Conservation (phyloP, 2,797 vertebrate species). For the Clamator glandarius region DNA sequence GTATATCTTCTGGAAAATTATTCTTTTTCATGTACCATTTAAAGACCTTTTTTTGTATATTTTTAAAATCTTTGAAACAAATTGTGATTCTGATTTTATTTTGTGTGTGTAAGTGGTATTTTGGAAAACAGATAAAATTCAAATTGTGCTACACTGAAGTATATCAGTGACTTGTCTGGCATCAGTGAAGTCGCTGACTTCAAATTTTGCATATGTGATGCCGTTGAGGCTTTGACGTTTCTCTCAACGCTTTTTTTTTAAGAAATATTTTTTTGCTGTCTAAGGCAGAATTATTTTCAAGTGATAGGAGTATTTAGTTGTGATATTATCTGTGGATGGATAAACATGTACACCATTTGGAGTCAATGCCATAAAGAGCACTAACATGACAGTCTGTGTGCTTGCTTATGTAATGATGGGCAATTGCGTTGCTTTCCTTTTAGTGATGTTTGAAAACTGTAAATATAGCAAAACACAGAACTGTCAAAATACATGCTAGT, state of each 20-base stretch:
- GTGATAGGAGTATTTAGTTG: background rate
- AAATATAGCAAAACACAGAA: slow-evolving; percentile 64
- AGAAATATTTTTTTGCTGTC: slow-evolving; percentile 18
- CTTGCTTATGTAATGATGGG: background rate
- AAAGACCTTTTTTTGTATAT: background rate
- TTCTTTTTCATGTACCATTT: too few species aligned
- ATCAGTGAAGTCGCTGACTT: background rate
- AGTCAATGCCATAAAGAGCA: background rate
- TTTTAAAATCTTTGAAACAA: background rate
- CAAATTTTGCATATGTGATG: background rate
- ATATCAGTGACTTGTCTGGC: background rate
- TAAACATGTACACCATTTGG: background rate
- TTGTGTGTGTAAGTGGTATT: background rate
- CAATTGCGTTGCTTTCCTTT: slow-evolving; percentile 24
- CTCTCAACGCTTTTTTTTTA: background rate
- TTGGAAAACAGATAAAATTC: background rate
- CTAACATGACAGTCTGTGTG: background rate
- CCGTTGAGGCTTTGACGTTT: slow-evolving; percentile 51
- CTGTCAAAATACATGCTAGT: slow-evolving; percentile 68
- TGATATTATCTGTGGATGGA: background rate
- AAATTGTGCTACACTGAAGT: background rate
- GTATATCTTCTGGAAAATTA: background rate
- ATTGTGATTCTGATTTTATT: background rate
- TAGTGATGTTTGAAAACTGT: slow-evolving; percentile 19
- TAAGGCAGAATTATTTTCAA: slow-evolving; percentile 18